Conservation (phyloP, 2,888 invertebrate genomes). For the Acanthosepion pharaonis region DNA sequence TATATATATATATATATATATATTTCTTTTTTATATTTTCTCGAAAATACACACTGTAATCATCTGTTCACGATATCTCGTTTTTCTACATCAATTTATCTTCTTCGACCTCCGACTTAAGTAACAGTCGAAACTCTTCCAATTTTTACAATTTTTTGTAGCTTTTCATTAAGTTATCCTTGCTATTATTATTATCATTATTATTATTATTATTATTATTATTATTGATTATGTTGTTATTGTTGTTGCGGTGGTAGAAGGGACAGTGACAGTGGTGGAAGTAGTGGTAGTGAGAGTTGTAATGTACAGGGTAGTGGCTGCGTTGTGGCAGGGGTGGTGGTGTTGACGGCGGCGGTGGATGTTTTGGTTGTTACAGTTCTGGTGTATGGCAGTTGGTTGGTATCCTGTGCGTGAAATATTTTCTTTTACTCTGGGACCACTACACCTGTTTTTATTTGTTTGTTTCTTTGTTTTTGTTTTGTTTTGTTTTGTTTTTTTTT, state of each 20-base stretch:
- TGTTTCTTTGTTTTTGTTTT: background rate
- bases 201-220: background rate
- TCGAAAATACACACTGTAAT: too few species aligned
- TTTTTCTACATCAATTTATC: too few species aligned
- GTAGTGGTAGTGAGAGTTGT: constrained; percentile 12
- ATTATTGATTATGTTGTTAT: background rate
- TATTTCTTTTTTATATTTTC: too few species aligned
- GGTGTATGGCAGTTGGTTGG: background rate
- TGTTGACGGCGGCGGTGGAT: background rate
- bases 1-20: too few species aligned
- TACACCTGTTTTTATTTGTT: background rate
- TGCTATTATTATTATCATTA: background rate
- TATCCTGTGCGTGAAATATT: background rate
- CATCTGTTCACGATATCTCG: too few species aligned
- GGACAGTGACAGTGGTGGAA: background rate
- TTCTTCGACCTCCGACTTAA: too few species aligned
- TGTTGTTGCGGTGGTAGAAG: background rate
- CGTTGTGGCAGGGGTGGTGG: background rate
- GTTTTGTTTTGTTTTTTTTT: background rate
- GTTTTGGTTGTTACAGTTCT: constrained; percentile 8
- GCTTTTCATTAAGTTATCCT: too few species aligned
- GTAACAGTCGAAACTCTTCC: too few species aligned
- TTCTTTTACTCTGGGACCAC: constrained; percentile 33
- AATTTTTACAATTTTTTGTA: too few species aligned
- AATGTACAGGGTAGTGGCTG: background rate